Base-by-base conservation (phyloP, 2,888 invertebrate genomes). In the Caenorhabditis japonica region DNA sequence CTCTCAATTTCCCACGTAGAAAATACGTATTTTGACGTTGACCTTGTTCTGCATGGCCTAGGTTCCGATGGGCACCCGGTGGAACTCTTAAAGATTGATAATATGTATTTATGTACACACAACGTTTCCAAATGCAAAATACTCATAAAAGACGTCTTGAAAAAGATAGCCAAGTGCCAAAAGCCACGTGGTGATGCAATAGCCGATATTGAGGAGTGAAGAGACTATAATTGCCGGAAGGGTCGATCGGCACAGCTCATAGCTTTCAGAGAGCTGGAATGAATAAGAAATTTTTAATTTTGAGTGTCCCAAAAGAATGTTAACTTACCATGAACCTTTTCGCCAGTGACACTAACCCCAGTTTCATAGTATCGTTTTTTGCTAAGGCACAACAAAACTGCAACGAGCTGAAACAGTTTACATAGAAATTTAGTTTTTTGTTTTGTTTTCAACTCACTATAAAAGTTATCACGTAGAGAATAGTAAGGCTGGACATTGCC, bases 191-290 rank as follows among this genome's bases (percentile, higher is more conserved):
- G 53, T 30, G 13, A 46, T 39, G 47, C 33, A 44, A 3, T 43
- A 23, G 8, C 15, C n/a, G 4, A 4, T 36, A n/a, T 56, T 56
- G 25, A 56, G 43, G 1, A 12, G 1, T 1, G 44, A 25, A 10
- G 34, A 13, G 12, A 30, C 13, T 3, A 56, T 17, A 19, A 27
- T 56, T 4, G 56, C 44, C n/a, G 10, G 4, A 10, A 34, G 44
- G 23, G 27, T 43, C 3, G 17, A 44, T 36, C 34, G 56, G 17
- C 43, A 56, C 12, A 56, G 34, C 23, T 56, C 44, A 12, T 34
- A 44, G 21, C 56, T 56, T 36, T 56, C 56, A 0, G 56, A 56
- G 1, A 56, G 15, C 56, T 56, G 34, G 30, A 30, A 30, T 7
- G 7, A 30, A 30, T 30, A 10, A 10, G 27, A 19, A 56, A 15